These are phyloP conservation scores for Sminthurides aquaticus DNA, from an alignment of 2,888 invertebrate species.

Conservation along the genomic window DNA sequence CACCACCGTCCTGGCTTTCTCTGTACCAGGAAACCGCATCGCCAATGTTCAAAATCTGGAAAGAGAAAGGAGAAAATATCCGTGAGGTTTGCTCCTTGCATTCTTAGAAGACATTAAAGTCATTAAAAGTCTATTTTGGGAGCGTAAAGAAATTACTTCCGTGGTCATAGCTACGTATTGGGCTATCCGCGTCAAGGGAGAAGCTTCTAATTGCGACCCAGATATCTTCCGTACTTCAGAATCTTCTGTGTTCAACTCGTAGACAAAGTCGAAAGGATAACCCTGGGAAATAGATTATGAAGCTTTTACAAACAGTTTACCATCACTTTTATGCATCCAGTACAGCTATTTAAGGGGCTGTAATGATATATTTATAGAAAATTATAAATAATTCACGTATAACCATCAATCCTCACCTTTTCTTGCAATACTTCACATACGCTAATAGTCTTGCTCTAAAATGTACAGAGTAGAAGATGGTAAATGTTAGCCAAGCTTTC, in stretches of 20 bases:
- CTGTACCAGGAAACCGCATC: conserved; percentile 73
- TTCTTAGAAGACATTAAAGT: too few species aligned
- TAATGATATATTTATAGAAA: not conserved
- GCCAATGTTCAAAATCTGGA: conserved; percentile 76
- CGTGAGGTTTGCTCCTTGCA: too few species aligned
- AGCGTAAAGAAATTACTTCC: conserved; percentile 52
- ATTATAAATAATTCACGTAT: too few species aligned
- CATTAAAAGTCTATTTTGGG: too few species aligned
- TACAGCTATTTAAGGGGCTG: not conserved
- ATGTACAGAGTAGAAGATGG: not conserved
- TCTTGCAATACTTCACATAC: conserved; percentile 53
- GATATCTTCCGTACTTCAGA: conserved; percentile 58
- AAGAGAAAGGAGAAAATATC: conserved; percentile 5
- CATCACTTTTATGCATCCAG: not conserved
- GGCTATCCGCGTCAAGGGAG: conserved; percentile 69
- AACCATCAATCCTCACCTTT: conserved; percentile 28
- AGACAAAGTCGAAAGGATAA: conserved; percentile 70
- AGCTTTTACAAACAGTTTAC: not conserved
- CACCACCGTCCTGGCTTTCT: conserved; percentile 47
- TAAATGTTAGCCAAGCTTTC: not conserved
- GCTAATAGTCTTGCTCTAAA: conserved; percentile 58
- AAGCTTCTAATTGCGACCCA: conserved; percentile 59
- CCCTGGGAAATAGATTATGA: conserved; percentile 40
- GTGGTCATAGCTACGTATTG: conserved; percentile 79
- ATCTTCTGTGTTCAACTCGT: conserved; percentile 68